A percentile compares a stretch with the other conserved stretches of the same genome.
Conservation (phyloP, 2,797 vertebrate genomes). For the Sphenodon punctatus region DNA sequence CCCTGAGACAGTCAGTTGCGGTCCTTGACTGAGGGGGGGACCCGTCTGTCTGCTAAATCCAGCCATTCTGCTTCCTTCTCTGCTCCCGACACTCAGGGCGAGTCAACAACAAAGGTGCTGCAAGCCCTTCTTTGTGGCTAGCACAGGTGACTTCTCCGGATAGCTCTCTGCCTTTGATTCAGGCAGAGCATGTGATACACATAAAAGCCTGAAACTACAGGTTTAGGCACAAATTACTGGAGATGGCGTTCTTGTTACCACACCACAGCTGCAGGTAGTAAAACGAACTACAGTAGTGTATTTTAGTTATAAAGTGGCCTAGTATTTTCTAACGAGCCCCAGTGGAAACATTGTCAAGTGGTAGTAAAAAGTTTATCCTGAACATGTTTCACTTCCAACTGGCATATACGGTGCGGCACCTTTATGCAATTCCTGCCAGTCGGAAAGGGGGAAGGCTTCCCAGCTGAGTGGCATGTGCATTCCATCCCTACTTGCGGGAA, state of each 20-base stretch:
- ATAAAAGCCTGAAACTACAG: slow-evolving; percentile 16
- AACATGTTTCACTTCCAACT: slow-evolving; percentile 8
- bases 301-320: slow-evolving; percentile 61
- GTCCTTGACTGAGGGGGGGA: background rate
- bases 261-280: slow-evolving; percentile 47
- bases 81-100: slow-evolving; percentile 11
- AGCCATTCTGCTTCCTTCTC: background rate
- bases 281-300: slow-evolving; percentile 56
- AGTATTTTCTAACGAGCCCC: slow-evolving; percentile 62
- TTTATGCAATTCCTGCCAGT: slow-evolving; percentile 2
- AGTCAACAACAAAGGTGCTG: slow-evolving; percentile 9
- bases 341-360: slow-evolving; percentile 39
- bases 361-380: slow-evolving; percentile 55
- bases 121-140: background rate
- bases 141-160: background rate
- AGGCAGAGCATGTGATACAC: background rate
- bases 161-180: slow-evolving; percentile 18
- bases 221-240: background rate
- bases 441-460: background rate
- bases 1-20: background rate
- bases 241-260: slow-evolving; percentile 21
- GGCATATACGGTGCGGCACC: background rate
- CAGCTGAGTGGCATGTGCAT: background rate
- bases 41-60: slow-evolving; percentile 30
- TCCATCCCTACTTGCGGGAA: background rate